Conservation (phyloP, 2,797 vertebrate species). For the Dermochelys coriacea region DNA sequence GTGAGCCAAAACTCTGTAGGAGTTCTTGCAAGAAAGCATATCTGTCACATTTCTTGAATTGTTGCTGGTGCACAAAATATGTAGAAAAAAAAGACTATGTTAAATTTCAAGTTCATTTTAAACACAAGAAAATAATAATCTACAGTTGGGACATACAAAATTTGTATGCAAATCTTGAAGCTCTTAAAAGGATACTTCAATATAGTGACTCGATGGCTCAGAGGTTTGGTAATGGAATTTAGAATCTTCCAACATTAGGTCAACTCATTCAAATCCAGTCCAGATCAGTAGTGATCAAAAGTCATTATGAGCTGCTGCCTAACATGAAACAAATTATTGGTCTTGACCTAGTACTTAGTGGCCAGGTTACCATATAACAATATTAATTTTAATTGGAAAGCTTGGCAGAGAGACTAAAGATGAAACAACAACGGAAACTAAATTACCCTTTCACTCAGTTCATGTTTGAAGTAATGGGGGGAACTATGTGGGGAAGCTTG, state of each 20-base stretch:
- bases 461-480: neutral
- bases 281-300: neutral
- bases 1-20: neutral
- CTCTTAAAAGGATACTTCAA: neutral
- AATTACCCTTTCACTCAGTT: neutral
- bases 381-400: neutral
- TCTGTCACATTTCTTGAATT: neutral
- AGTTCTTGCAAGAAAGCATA: neutral
- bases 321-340: neutral
- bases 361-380: neutral
- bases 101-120: neutral
- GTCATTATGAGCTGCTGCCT: neutral
- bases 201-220: neutral
- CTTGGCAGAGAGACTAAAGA: neutral
- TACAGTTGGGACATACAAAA: neutral
- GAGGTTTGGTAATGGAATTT: neutral
- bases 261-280: neutral
- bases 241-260: neutral
- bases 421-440: neutral
- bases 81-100: neutral
- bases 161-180: neutral
- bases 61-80: neutral
- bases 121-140: neutral
- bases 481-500: neutral
- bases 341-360: neutral